phyloP scores from a whole-genome alignment of 1,140 invertebrate genomes.

The Aphelinus certus region DNA sequence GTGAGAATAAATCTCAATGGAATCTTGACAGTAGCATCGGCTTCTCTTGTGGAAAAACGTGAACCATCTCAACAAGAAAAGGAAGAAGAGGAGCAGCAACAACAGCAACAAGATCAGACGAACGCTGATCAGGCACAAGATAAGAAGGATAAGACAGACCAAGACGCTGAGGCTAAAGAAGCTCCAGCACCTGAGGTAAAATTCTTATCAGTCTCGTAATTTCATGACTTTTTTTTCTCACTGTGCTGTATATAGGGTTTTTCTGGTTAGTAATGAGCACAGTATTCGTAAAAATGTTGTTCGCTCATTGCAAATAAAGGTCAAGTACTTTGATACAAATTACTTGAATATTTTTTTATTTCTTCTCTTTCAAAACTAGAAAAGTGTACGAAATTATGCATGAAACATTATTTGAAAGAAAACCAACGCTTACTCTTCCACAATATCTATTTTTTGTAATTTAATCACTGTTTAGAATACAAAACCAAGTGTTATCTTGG shows the following conservation, averaged over 20 bases:
- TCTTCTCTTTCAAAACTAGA: no score
- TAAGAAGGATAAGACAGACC: constrained; percentile 59
- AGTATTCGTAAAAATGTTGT: background rate
- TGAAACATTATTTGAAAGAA: no score
- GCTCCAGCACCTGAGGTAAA: constrained; percentile 66
- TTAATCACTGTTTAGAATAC: no score
- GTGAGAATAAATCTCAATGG: constrained; percentile 93
- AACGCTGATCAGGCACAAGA: constrained; percentile 61
- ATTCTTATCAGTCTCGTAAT: background rate
- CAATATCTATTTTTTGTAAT: no score
- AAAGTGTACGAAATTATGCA: no score
- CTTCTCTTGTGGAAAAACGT: constrained; percentile 86
- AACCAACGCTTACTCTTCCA: no score
- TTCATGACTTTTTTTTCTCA: background rate
- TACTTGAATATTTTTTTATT: no score
- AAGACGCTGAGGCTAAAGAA: constrained; percentile 64
- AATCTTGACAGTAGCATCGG: constrained; percentile 86
- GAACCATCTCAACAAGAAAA: constrained; percentile 72
- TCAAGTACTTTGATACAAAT: no score
- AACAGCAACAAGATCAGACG: constrained; percentile 65
- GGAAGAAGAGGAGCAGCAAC: constrained; percentile 65
- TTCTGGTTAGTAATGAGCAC: constrained; percentile 2
- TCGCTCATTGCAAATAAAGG: no score
- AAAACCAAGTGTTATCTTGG: no score
- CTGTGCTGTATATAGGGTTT: background rate